Evolutionary conservation across 2,113 vertebrate species (phyloP).

Genomic region (Glaucomys volans): DNA sequence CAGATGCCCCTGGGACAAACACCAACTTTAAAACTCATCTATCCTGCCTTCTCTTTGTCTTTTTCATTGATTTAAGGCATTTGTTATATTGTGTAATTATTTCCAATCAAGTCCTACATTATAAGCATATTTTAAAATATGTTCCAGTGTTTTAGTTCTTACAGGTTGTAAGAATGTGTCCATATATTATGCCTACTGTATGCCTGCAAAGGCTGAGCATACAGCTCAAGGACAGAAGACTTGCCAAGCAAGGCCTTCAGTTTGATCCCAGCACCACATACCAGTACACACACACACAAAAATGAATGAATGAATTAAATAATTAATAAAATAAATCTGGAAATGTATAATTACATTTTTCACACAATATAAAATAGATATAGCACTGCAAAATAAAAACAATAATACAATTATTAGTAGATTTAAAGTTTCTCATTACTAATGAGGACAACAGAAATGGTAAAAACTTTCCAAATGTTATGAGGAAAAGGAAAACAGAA

Average conservation of each 20-base stretch:
- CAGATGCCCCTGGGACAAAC: background rate
- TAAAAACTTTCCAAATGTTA: background rate
- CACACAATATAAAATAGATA: background rate
- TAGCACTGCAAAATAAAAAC: background rate
- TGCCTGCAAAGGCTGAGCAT: background rate
- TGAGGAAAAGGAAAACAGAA: background rate
- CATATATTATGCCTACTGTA: too few species aligned
- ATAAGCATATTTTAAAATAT: background rate
- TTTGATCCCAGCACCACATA: background rate
- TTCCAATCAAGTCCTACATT: background rate
- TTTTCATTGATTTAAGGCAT: background rate
- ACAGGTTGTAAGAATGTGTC: background rate
- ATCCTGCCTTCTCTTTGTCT: background rate
- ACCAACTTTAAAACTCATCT: background rate
- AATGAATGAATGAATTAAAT: too few species aligned
- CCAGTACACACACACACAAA: too few species aligned
- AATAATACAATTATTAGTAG: background rate
- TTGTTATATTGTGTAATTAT: background rate
- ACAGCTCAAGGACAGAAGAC: too few species aligned
- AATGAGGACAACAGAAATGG: background rate
- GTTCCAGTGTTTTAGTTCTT: background rate
- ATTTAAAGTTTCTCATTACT: background rate
- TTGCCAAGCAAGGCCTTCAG: background rate
- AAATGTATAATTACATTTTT: background rate
- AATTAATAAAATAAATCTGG: too few species aligned